Percentiles rank a stretch among this genome's conserved stretches.
phyloP scores from a whole-genome alignment of 2,113 vertebrate species.

The Hypomesus transpacificus region DNA sequence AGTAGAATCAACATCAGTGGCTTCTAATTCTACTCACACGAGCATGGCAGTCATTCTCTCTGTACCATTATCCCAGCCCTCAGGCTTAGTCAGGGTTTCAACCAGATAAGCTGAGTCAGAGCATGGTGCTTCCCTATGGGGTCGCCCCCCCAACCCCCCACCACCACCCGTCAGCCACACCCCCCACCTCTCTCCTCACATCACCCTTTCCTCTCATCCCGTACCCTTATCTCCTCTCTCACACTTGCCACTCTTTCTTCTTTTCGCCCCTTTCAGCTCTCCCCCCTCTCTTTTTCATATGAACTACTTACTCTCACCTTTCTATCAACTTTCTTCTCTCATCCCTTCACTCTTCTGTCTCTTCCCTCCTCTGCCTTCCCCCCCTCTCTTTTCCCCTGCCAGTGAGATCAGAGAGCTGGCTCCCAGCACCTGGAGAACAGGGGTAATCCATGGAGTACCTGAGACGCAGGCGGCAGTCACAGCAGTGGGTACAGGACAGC shows the following conservation, averaged over 20 bases:
- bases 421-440: conserved; percentile 7
- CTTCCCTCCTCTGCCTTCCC: no score
- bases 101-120: conserved; percentile 37
- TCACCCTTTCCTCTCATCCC: conserved; percentile 26
- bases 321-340: background rate
- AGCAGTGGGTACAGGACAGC: no score
- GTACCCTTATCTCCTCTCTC: conserved; percentile 13
- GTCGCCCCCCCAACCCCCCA: conserved; percentile 2
- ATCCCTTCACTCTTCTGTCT: background rate
- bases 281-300: background rate
- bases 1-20: conserved; percentile 20
- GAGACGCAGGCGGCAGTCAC: no score
- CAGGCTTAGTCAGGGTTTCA: background rate
- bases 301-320: background rate
- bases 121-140: conserved; percentile 34
- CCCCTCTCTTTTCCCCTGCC: background rate
- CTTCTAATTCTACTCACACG: conserved; percentile 19
- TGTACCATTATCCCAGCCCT: conserved; percentile 34
- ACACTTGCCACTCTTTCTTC: background rate
- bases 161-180: conserved; percentile 12
- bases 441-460: no score
- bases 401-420: conserved; percentile 26
- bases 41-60: conserved; percentile 28
- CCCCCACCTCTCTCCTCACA: background rate
- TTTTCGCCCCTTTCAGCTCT: background rate